Percentiles rank a stretch among this genome's conserved stretches.
These are phyloP conservation scores for Sarcophilus harrisii DNA, from an alignment of 2,797 vertebrate species.

Conservation along the genomic window DNA sequence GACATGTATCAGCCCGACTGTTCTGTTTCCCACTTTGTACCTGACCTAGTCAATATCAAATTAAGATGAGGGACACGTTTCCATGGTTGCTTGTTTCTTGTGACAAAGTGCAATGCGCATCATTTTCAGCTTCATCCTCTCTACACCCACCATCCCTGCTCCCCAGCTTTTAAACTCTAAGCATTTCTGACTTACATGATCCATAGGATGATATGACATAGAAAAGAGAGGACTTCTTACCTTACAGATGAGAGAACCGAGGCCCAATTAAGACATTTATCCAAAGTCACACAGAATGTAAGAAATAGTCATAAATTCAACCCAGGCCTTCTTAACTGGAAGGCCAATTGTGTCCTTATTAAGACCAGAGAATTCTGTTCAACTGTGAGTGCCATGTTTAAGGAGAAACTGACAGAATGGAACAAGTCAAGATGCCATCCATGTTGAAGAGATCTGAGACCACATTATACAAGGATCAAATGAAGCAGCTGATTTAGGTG, in stretches of 20 bases:
- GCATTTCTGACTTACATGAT: not conserved
- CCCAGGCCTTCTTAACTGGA: not conserved
- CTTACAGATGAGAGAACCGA: not conserved
- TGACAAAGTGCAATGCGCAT: not conserved
- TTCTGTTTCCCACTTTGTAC: not conserved
- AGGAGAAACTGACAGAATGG: not conserved
- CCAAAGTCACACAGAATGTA: not conserved
- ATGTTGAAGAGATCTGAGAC: not conserved
- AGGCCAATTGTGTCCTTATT: not conserved
- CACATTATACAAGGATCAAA: not conserved
- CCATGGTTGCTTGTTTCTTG: not conserved
- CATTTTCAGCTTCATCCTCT: not conserved
- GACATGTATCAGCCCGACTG: not conserved
- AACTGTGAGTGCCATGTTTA: not conserved
- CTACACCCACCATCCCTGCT: not conserved
- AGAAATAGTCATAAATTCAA: not conserved
- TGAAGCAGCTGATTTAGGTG: not conserved
- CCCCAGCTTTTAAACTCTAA: not conserved
- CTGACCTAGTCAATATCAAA: not conserved
- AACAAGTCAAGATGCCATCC: not conserved
- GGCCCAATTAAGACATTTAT: not conserved
- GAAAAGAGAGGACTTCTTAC: not conserved
- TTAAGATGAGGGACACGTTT: not conserved
- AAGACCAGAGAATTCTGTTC: not conserved
- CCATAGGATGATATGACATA: not conserved